Evolutionary conservation across 2,888 invertebrate genomes (phyloP).

Genomic region (Thelaira solivaga): DNA sequence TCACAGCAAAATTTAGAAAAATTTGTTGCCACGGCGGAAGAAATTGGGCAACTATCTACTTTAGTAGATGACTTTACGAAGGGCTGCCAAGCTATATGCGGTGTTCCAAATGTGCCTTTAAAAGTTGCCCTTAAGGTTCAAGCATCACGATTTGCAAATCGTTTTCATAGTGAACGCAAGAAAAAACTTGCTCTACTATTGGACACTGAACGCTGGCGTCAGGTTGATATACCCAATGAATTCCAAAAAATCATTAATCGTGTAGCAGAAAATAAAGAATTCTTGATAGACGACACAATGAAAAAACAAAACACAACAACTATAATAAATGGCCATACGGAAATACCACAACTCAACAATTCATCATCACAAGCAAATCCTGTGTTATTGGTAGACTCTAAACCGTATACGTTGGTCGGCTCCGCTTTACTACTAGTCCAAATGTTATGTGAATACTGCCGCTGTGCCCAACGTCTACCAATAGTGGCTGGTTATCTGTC

Average conservation of each 20-base stretch:
- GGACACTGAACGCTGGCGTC: constrained; percentile 95
- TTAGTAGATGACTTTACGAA: constrained; percentile 88
- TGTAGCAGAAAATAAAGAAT: constrained; percentile 78
- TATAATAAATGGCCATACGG: constrained; percentile 28
- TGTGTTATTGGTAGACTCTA: constrained; percentile 82
- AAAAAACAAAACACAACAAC: constrained; percentile 33
- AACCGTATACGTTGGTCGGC: constrained; percentile 86
- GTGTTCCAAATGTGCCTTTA: constrained; percentile 86
- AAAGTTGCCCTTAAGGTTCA: constrained; percentile 89
- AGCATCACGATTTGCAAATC: constrained; percentile 92
- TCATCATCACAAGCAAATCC: constrained; percentile 78
- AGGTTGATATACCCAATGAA: constrained; percentile 92
- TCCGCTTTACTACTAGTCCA: constrained; percentile 92
- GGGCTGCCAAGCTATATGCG: constrained; percentile 86
- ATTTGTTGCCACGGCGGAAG: constrained; percentile 83
- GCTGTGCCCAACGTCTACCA: constrained; percentile 86
- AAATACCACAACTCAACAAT: constrained; percentile 23
- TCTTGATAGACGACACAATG: constrained; percentile 65
- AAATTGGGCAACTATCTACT: constrained; percentile 86
- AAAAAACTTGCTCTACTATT: constrained; percentile 89
- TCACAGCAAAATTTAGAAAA: constrained; percentile 86
- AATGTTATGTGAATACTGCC: constrained; percentile 95
- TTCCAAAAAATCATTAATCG: constrained; percentile 90
- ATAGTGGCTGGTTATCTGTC: constrained; percentile 88
- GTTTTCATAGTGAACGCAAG: constrained; percentile 93